Evolutionary conservation across 2,797 vertebrate species (phyloP), one percentile per base, ranked within the genome.

Genomic region (Phoeniculus purpureus): DNA sequence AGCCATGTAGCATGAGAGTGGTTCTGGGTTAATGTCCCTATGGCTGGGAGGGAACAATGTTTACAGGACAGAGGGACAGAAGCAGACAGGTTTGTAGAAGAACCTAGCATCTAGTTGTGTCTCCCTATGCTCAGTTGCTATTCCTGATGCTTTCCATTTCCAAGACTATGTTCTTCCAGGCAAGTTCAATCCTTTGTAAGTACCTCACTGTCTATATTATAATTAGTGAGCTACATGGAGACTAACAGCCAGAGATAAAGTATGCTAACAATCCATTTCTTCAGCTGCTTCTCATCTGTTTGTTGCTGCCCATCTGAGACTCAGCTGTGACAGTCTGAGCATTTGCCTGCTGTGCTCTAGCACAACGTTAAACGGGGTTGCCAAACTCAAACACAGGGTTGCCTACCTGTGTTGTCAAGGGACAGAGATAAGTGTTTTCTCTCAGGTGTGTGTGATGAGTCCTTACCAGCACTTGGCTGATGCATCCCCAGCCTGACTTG

Each of bases 381-480:
- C 61, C 32, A 51, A 80, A 64, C 52, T 21, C 12, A 3, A 61
- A 73, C n/a, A n/a, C n/a, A n/a, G n/a, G n/a, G n/a, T n/a, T n/a
- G 43, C 27, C 8, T 1, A 0, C 64, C 51, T 0, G 1, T 43
- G 15, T 56, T 73, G 81, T 5, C 29, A 18, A 2, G 15, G 73
- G 32, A 6, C 10, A 7, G 29, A 0, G 4, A 74, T 43, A 37
- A 51, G 25, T 5, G 12, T 23, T 79, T 7, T 4, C 16, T 0
- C 0, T 27, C 86, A 29, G 58, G 18, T 31, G 15, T 51, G 4
- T 0, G 0, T 66, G 4, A 0, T 51, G 56, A 1, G 4, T 40
- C 32, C 64, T 59, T 40, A 10, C 3, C 45, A 73, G 60, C 15
- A 1, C 34, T 23, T 0, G 1, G 27, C 54, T 31, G 17, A 0